These are phyloP conservation scores for Drosophila parabipectinata DNA, from an alignment of 1,140 invertebrate genomes.

Conservation along the genomic window DNA sequence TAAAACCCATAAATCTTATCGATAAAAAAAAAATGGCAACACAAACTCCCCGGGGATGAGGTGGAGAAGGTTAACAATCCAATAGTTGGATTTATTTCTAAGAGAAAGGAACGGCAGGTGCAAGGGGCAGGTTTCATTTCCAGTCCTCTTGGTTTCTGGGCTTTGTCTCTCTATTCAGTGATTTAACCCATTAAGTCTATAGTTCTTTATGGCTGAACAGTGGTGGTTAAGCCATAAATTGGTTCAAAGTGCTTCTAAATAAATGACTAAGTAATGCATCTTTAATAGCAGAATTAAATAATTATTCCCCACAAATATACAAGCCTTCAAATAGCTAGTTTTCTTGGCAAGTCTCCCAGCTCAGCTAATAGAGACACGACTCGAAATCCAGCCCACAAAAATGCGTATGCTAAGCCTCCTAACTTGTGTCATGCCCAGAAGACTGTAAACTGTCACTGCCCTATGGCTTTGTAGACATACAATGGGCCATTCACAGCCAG, in stretches of 20 bases:
- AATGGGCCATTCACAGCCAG: conserved; percentile 39
- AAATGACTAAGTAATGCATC: no score
- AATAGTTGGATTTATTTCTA: conserved; percentile 30
- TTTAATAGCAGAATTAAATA: no score
- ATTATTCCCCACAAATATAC: no score
- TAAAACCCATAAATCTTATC: background rate
- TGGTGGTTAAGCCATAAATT: no score
- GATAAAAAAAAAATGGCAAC: background rate
- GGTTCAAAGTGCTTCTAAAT: no score
- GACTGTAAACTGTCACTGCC: conserved; percentile 25
- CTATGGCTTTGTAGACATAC: conserved; percentile 4
- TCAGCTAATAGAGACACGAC: conserved; percentile 18
- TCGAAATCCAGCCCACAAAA: conserved; percentile 37
- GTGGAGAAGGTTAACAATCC: conserved; percentile 46
- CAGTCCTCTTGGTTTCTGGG: conserved; percentile 7
- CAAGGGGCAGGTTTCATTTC: conserved; percentile 14
- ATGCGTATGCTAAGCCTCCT: conserved; percentile 30
- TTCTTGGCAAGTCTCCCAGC: background rate
- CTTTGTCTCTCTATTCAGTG: conserved; percentile 22
- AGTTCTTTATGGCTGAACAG: background rate
- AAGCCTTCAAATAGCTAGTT: background rate
- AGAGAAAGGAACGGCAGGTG: conserved; percentile 37
- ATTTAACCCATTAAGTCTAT: conserved; percentile 19
- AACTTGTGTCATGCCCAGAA: background rate
- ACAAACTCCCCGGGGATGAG: background rate